Base-by-base conservation (phyloP, 2,888 invertebrate genomes). In the Elaeidobius kamerunicus region DNA sequence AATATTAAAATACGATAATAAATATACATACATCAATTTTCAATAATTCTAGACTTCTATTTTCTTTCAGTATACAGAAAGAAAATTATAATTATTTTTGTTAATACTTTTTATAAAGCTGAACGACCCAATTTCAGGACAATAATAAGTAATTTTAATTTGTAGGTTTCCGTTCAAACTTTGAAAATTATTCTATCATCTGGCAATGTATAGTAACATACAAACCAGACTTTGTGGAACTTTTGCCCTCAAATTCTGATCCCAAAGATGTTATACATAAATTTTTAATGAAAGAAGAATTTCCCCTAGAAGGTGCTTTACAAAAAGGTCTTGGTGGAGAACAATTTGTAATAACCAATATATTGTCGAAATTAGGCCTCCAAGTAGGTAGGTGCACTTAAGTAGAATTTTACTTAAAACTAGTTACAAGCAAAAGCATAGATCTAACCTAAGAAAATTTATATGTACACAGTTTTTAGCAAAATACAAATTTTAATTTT, bases 251-350 rank as follows among this genome's bases (percentile, higher is more conserved):
- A 12, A 58, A 53, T 36, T 59, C 58, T 18, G 45, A 53, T 14
- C 63, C 76, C 0, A 58, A 69, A 1, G 60, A 72, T 2, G 60
- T 77, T 4, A 41, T 80, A 4, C 62, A 75, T 12, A 70, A 67
- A 39, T 72, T 76, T 48, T 73, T 72, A 2, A 55, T 65, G 9
- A 17, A 59, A 1, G 39, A 69, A 23, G 72, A 75, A 1, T 76
- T 70, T 53, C 72, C 76, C 16, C 57, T 86, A 19, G 71, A 76
- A 61, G 64, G 67, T 5, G 69, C 75, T 6, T 63, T 86, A 45
- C 74, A 78, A 49, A 63, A 67, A 39, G 82, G 78, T 1, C 63
- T 86, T 11, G 84, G 84, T 0, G 81, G 82, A 2, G 61, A 71
- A 2, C 73, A 77, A 16, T 83, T 77, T 62, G 73, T 84, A 0